These are phyloP conservation scores for Plotosus lineatus DNA, from an alignment of 2,113 vertebrate genomes.

Conservation along the genomic window DNA sequence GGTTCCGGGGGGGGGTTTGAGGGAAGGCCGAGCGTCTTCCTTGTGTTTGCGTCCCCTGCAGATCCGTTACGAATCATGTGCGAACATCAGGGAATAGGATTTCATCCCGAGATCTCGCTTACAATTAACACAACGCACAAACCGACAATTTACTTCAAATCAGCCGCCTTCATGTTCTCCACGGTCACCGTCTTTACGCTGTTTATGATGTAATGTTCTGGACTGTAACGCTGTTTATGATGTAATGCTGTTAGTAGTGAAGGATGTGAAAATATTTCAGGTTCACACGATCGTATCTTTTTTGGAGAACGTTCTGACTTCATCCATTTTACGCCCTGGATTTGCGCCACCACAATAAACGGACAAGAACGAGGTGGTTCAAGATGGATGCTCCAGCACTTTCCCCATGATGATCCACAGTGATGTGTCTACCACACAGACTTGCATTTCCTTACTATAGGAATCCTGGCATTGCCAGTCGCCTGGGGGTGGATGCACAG, in stretches of 20 bases:
- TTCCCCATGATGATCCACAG: background rate
- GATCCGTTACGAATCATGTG: too few species aligned
- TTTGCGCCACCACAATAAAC: background rate
- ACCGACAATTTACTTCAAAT: too few species aligned
- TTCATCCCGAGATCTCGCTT: too few species aligned
- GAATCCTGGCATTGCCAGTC: background rate
- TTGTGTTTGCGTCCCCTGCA: too few species aligned
- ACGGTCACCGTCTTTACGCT: background rate
- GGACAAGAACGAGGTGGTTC: slow-evolving; percentile 46
- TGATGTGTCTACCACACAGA: background rate
- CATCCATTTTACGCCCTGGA: background rate
- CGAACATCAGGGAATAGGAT: too few species aligned
- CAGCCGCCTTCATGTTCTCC: background rate
- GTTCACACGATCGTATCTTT: background rate
- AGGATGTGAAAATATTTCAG: background rate
- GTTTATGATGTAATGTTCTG: background rate
- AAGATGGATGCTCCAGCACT: slow-evolving; percentile 60
- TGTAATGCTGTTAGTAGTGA: background rate
- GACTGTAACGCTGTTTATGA: background rate
- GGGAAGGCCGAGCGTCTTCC: too few species aligned
- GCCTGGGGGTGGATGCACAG: background rate
- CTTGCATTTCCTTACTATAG: background rate
- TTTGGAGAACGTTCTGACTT: background rate
- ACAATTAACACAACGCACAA: too few species aligned
- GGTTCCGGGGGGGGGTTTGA: too few species aligned